Evolutionary conservation across 2,797 vertebrate species (phyloP), one percentile per base, ranked within the genome.

Genomic region (Sitta carolinensis): DNA sequence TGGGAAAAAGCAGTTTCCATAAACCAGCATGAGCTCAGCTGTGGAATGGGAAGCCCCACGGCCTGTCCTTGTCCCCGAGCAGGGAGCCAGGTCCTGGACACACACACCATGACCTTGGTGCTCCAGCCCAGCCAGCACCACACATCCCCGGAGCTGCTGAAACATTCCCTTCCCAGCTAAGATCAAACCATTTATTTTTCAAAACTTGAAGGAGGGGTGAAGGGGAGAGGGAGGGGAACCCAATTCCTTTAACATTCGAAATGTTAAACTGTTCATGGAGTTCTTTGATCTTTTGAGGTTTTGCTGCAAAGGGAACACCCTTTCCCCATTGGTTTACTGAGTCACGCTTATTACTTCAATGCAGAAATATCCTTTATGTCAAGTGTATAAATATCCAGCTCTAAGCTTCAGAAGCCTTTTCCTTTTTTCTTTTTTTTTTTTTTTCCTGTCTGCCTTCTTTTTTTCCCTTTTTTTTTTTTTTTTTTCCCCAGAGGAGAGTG

Each of bases 241-340:
- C 68, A 3, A 95, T 43, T 83, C 92, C 89, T 93, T 95, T 93
- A 90, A 84, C 92, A 89, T 89, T 95, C 51, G 2, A 95, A 95
- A 97, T 94, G 95, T 95, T 96, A 96, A 96, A 97, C 95, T 62
- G 11, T 90, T 97, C 92, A 77, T 91, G 93, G 94, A 87, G 68
- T 87, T 94, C 94, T 96, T 96, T 97, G 96, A 95, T 97, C 96
- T 96, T 96, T 93, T 94, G 94, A 97, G 95, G 95, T 93, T 97
- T 97, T 90, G 92, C 95, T 95, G 95, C 96, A 95, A 95, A 97
- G 95, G 95, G 94, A 96, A 97, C 95, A 95, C 96, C 95, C 93
- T 96, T 94, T 96, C 94, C 94, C 94, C 84, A 95, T 95, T 94
- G 94, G 95, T 96, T 96, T 95, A 94, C 90, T 96, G 95, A 96